These are phyloP conservation scores for Xylocopa sonorina DNA, from an alignment of 1,140 invertebrate genomes.

Conservation along the genomic window DNA sequence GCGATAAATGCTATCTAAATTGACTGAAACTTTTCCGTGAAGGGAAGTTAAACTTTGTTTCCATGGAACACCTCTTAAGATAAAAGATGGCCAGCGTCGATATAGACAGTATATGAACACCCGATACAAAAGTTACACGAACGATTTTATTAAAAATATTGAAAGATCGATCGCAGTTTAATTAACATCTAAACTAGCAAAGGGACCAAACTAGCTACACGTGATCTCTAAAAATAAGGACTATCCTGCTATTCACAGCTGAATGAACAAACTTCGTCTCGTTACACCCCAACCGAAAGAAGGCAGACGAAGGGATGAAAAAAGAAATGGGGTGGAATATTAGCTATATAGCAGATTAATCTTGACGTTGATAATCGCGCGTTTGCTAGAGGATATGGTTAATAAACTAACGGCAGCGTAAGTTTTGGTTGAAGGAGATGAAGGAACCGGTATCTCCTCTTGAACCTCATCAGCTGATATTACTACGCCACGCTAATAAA, in stretches of 20 bases:
- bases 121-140: too few species aligned
- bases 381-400: conserved; percentile 15
- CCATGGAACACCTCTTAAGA: not conserved
- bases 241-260: too few species aligned
- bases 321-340: not conserved
- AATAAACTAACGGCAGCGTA: conserved; percentile 38
- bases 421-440: conserved; percentile 34
- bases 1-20: not conserved
- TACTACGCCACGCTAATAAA: conserved; percentile 40
- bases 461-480: conserved; percentile 43
- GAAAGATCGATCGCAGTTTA: too few species aligned
- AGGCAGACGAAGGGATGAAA: not conserved
- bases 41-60: not conserved
- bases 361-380: not conserved
- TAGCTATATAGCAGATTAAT: not conserved
- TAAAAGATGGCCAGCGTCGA: not conserved
- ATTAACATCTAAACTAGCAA: too few species aligned
- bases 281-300: not conserved
- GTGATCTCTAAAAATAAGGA: too few species aligned
- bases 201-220: too few species aligned
- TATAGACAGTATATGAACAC: not conserved
- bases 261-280: too few species aligned
- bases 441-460: conserved; percentile 24
- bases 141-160: too few species aligned
- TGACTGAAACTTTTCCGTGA: not conserved